Conservation (phyloP, 2,113 vertebrate genomes). For the Prietella phreatophila region DNA sequence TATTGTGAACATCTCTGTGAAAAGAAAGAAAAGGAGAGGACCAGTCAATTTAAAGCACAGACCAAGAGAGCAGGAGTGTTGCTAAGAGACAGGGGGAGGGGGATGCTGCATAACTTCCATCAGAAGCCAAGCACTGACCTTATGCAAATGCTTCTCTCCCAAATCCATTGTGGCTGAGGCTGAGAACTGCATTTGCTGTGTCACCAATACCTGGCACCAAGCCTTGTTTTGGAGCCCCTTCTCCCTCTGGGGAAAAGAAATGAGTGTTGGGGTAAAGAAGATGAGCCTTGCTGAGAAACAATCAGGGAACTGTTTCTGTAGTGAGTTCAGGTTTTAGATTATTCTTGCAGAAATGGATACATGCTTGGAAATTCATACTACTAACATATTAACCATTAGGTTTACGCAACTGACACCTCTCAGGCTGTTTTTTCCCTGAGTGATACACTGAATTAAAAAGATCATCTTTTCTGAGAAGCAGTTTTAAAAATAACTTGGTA, state of each 20-base stretch:
- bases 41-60: slow-evolving; percentile 89
- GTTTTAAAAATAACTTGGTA: slow-evolving; percentile 16
- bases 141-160: slow-evolving; percentile 93
- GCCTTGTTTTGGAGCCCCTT: slow-evolving; percentile 83
- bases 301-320: not conserved
- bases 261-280: slow-evolving; percentile 30
- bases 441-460: not conserved
- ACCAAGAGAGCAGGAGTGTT: slow-evolving; percentile 91
- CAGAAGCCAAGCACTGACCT: slow-evolving; percentile 92
- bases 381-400: not conserved
- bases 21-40: slow-evolving; percentile 92
- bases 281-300: slow-evolving; percentile 40
- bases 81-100: slow-evolving; percentile 94
- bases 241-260: slow-evolving; percentile 52
- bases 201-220: slow-evolving; percentile 91
- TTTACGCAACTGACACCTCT: not conserved
- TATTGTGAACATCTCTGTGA: slow-evolving; percentile 92
- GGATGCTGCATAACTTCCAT: slow-evolving; percentile 96
- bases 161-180: slow-evolving; percentile 86
- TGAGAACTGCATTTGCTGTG: slow-evolving; percentile 81
- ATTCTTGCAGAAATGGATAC: not conserved
- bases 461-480: not conserved
- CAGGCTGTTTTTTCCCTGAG: not conserved
- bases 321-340: not conserved
- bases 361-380: not conserved